Percentiles rank a stretch among this genome's conserved stretches.
These are phyloP conservation scores for Xanthorhoe designata DNA, from an alignment of 2,888 invertebrate species.

Conservation along the genomic window DNA sequence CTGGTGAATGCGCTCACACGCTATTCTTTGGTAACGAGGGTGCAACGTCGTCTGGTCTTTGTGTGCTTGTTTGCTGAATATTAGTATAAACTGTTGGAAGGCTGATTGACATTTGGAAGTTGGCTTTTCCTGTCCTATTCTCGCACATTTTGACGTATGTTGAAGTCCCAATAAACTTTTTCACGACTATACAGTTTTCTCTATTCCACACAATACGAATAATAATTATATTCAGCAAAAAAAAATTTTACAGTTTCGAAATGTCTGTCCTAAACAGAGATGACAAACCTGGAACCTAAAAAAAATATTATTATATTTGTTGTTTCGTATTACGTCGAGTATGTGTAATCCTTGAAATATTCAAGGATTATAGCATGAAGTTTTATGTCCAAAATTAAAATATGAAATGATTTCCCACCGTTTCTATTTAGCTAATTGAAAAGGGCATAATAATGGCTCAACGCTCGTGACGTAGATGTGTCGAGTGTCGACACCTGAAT, in stretches of 20 bases:
- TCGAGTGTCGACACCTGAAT: slow-evolving; percentile 67
- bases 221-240: too few species aligned
- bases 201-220: too few species aligned
- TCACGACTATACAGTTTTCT: too few species aligned
- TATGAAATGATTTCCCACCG: neutral
- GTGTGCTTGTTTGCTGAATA: slow-evolving; percentile 25
- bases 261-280: too few species aligned
- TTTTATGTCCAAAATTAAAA: too few species aligned
- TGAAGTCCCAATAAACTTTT: too few species aligned
- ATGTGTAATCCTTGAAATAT: too few species aligned
- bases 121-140: too few species aligned
- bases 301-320: neutral
- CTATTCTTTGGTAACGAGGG: slow-evolving; percentile 38
- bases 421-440: slow-evolving; percentile 15
- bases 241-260: too few species aligned
- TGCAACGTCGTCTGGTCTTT: slow-evolving; percentile 27
- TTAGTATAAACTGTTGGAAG: neutral
- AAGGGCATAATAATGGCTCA: slow-evolving; percentile 36
- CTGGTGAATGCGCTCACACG: slow-evolving; percentile 42
- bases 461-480: slow-evolving; percentile 58
- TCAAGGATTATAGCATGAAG: too few species aligned
- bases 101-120: neutral
- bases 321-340: too few species aligned
- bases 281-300: neutral
- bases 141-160: too few species aligned